Conservation (phyloP, 2,797 vertebrate species). For the Hephaestus fuliginosus region DNA sequence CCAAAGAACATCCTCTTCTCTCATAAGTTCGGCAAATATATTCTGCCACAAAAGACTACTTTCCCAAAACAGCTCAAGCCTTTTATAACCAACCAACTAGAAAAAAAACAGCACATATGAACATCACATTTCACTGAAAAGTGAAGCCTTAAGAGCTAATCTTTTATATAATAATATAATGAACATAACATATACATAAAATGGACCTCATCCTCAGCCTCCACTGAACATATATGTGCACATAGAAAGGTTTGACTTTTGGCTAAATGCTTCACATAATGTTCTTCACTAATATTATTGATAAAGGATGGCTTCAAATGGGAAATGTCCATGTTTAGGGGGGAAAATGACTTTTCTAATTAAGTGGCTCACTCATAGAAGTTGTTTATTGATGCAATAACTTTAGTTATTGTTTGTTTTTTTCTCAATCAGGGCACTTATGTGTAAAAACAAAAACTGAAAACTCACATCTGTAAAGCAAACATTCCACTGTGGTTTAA, state of each 20-base stretch:
- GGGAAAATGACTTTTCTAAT: background rate
- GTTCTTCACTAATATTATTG: background rate
- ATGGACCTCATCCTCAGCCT: background rate
- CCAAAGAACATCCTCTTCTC: no score
- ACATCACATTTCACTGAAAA: background rate
- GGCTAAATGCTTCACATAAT: background rate
- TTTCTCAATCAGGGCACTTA: background rate
- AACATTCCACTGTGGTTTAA: background rate
- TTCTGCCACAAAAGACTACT: background rate
- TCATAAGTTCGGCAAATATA: no score
- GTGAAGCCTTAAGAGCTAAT: no score
- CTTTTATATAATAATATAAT: background rate
- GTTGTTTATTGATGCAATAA: background rate
- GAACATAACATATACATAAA: background rate
- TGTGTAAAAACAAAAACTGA: background rate
- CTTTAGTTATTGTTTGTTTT: no score
- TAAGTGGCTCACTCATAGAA: background rate
- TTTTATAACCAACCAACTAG: background rate
- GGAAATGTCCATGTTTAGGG: background rate
- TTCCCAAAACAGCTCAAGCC: background rate
- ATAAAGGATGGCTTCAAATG: background rate
- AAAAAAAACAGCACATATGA: background rate
- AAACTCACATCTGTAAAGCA: background rate
- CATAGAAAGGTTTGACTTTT: background rate
- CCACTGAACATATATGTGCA: background rate